Base-by-base conservation (phyloP, 2,113 vertebrate genomes). In the Nesogale talazaci region DNA sequence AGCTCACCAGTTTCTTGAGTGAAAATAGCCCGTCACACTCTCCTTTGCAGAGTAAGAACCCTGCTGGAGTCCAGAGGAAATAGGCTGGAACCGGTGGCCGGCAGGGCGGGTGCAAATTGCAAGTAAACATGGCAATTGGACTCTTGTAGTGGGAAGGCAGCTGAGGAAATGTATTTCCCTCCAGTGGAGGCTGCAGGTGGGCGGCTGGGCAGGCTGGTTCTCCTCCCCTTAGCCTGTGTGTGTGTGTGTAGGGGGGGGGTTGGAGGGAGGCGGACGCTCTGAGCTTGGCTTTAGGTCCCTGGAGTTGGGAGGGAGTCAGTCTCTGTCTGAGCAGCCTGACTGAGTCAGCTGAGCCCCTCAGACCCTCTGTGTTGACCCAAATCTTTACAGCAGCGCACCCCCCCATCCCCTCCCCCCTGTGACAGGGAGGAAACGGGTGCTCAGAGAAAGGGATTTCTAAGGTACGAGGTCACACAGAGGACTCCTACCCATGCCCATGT, bases 11-110 rank as follows among this genome's bases (percentile, higher is more conserved):
- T 52, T 86, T 38, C 79, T 91, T 63, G 75, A 88, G 65, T 29
- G 69, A 59, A 92, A 94, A 88, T n/a, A 92, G 61, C 82, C 34
- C 31, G 52, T 46, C 15, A 5, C 3, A 8, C 34, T 59, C 29
- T 72, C 67, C 69, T 94, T 88, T 87, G 75, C 72, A 91, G 86
- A 59, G 77, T 14, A 82, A 42, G 74, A 57, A 52, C 92, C 89
- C 40, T 67, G 69, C 82, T 57, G 36, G 91, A 76, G 81, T 59
- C 78, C 56, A 16, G 19, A 40, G 89, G 77, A 84, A 78, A 92
- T 38, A 94, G 94, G 69, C 95, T 89, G 79, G 81, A 89, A 83
- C 75, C 3, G 16, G 63, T 59, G 3, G 67, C 69, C 87, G 77
- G 91, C 77, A 72, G 75, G 82, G 74, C 36, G 65, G 86, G 75